Evolutionary conservation across 1,140 invertebrate genomes (phyloP), one percentile per base, ranked within the genome.

Genomic region (Ylistrum balloti): DNA sequence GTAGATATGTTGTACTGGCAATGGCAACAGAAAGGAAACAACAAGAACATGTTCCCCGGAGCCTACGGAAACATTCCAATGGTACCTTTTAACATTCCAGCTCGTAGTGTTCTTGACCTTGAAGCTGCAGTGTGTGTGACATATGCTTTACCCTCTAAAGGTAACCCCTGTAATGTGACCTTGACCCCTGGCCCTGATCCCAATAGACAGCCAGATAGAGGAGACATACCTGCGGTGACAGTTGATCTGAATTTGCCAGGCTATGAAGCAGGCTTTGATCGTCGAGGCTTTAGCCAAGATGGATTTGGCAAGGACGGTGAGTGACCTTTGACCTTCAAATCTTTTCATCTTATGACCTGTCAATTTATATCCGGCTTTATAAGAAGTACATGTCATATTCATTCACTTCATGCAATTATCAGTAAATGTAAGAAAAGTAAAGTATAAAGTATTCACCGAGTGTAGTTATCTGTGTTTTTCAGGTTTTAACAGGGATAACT

Each of bases 1-100:
- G 91, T 95, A 56, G 95, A 96, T 90, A 94, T 94, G 93, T 90
- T 96, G 45, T 96, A 95, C 92, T 95, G 94, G 94, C 91, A 89
- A 48, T 96, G 95, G 95, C 95, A 96, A 88, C 92, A 94, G 74
- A 93, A 92, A 88, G 91, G 89, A 15, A 87, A 94, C 41, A 95
- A 95, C 89, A 95, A 93, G 86, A 94, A 94, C 88, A 95, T 95
- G 90, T 96, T 94, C 88, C 95, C 95, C 3, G 93, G 93, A 87
- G 93, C 92, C 32, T 95, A 93, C 90, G 94, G 94, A 13, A 95
- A 93, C 86, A 95, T 95, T 91, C 94, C 95, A 22, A 94, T 96
- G 93, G 90, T 96, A 34, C 95, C 95, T 10, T 96, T 95, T 91
- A 95, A 95, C 90, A 92, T 95, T 91, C 92, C 93, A 20, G 94